Evolutionary conservation across 2,888 invertebrate species (phyloP), one percentile per base, ranked within the genome.

Genomic region (Agrotis exclamationis): DNA sequence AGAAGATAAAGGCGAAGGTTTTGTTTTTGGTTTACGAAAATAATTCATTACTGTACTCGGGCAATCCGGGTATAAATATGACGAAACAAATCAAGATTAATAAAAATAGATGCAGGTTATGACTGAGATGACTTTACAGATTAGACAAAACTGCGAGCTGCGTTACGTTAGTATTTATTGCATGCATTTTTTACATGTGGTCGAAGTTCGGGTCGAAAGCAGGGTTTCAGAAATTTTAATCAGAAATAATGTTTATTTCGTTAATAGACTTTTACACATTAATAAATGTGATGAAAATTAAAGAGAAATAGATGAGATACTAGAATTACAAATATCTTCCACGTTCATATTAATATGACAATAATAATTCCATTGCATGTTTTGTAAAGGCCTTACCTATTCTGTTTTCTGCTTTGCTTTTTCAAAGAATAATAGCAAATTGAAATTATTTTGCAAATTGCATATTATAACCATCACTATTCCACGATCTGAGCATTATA

Each of bases 401-500:
- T 58, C 16, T 39, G 11, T 39, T 51, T 44, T 33, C 1, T 13
- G 20, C 18, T 50, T 54, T 39, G 45, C 2, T n/a, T 45, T 70
- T 60, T 18, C 56, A 14, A 45, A 60, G 6, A n/a, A 47, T 28
- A 64, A 64, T 54, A 44, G 50, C 6, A 79, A 28, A 63, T 63
- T 69, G 58, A 74, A 82, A 67, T 64, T 47, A 68, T 47, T 63
- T 13, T 64, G 39, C 57, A 39, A 63, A 83, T 66, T 59, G 68
- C 60, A 76, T 71, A 76, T 72, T 70, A 66, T 53, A 72, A 74
- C 54, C 60, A 74, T 71, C 57, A 72, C 66, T 68, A 53, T 70
- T 50, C 53, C 74, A 51, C 54, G 63, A 73, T 65, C 62, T 53
- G 68, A 63, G 66, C 64, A 78, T 83, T 75, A 78, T 78, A 73